Evolutionary conservation across 2,888 invertebrate species (phyloP).

Genomic region (Eucriotettix oculatus): DNA sequence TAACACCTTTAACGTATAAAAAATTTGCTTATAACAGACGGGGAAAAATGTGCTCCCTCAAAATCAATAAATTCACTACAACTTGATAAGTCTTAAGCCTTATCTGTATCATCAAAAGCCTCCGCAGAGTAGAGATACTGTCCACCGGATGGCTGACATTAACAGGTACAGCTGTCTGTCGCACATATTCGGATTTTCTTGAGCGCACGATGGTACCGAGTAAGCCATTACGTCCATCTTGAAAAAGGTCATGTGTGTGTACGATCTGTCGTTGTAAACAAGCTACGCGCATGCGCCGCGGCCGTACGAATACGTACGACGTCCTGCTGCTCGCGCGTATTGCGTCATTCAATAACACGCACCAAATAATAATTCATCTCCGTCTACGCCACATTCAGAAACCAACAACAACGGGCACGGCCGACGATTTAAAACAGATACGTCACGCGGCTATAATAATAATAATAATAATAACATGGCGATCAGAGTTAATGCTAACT

Average conservation of each 20-base stretch:
- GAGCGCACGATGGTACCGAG: conserved; percentile 15
- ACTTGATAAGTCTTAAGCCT: conserved; percentile 5
- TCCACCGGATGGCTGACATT: conserved; percentile 1
- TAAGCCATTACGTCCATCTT: conserved; percentile 20
- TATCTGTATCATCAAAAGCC: conserved; percentile 8
- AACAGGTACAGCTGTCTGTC: conserved; percentile 4
- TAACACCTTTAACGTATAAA: conserved; percentile 2
- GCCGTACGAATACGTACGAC: too few relatives aligned
- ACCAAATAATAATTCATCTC: too few relatives aligned
- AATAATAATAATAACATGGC: too few relatives aligned
- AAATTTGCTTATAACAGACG: conserved; percentile 7
- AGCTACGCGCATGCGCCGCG: conserved; percentile 28
- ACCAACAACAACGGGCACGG: too few relatives aligned
- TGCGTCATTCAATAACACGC: too few relatives aligned
- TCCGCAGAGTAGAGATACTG: conserved; percentile 1
- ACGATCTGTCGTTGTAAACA: conserved; percentile 28
- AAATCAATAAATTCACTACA: conserved; percentile 12
- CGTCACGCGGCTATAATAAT: too few relatives aligned
- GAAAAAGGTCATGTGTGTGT: conserved; percentile 22
- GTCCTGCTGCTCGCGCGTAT: too few relatives aligned
- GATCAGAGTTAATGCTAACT: too few relatives aligned
- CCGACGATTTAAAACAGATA: too few relatives aligned
- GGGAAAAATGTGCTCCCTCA: conserved; percentile 11
- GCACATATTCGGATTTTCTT: conserved; percentile 6
- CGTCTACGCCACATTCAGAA: too few relatives aligned